Conservation (phyloP, 2,888 invertebrate genomes). For the Tipula unca region DNA sequence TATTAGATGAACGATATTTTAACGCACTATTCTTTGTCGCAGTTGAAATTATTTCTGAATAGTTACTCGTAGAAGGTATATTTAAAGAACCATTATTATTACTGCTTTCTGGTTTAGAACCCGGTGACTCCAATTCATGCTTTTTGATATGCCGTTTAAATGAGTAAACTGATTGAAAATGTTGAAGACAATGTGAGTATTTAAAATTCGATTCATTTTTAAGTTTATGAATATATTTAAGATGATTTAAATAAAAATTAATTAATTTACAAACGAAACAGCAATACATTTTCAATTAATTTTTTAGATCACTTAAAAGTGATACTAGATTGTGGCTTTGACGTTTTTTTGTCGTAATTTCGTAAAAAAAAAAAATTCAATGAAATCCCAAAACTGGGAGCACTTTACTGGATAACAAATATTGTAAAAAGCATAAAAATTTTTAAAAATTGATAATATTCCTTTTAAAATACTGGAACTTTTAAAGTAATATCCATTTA, state of each 20-base stretch:
- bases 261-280: not conserved
- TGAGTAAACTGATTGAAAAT: not conserved
- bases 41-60: not conserved
- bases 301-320: conserved; percentile 14
- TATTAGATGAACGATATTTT: not conserved
- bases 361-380: not conserved
- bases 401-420: not conserved
- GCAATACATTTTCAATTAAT: not conserved
- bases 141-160: not conserved
- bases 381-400: not conserved
- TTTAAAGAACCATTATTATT: not conserved
- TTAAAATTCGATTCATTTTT: not conserved
- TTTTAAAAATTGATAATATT: not conserved
- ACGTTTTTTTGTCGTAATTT: not conserved
- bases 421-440: not conserved
- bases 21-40: not conserved
- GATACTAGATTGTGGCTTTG: not conserved
- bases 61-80: not conserved
- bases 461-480: not conserved
- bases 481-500: not conserved
- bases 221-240: not conserved
- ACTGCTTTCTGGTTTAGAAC: too few relatives aligned
- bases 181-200: not conserved
- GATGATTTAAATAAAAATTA: not conserved
- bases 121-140: not conserved